Conservation (phyloP, 1,140 invertebrate genomes). For the Drosophila carrolli region DNA sequence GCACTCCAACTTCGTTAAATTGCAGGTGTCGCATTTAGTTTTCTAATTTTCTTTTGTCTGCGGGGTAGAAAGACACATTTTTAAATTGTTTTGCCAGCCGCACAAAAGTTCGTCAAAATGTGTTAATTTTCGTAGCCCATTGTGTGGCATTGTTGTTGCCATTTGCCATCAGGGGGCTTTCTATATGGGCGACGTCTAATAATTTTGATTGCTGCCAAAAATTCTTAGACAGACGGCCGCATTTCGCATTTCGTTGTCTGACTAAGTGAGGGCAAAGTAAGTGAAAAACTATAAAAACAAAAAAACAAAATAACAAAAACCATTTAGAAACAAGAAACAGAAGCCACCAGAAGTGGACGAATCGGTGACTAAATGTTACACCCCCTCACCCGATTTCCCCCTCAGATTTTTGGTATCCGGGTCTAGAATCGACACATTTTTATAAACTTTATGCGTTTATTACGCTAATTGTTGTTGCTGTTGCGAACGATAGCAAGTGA, state of each 20-base stretch:
- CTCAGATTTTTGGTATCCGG: constrained; percentile 34
- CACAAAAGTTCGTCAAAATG: constrained; percentile 58
- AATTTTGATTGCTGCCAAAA: constrained; percentile 80
- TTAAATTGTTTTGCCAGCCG: constrained; percentile 66
- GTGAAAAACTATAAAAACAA: not conserved
- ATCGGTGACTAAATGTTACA: not conserved
- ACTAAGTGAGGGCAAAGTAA: constrained; percentile 40
- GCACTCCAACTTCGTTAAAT: constrained; percentile 13
- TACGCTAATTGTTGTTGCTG: constrained; percentile 46
- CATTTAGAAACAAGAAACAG: not conserved
- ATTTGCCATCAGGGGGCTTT: constrained; percentile 15
- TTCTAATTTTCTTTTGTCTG: constrained; percentile 3
- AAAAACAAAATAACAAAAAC: not conserved
- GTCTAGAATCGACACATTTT: constrained; percentile 21
- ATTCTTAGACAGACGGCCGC: constrained; percentile 70
- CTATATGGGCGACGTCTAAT: constrained; percentile 47
- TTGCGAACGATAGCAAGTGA: constrained; percentile 56
- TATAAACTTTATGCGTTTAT: constrained; percentile 51
- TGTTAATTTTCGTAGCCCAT: constrained; percentile 70
- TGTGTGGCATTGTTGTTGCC: constrained; percentile 30
- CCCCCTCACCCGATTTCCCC: not conserved
- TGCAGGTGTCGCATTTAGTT: constrained; percentile 12
- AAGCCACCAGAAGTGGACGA: constrained; percentile 11
- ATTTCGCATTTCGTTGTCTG: constrained; percentile 50
- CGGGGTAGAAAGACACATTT: constrained; percentile 38